A percentile compares a stretch with the other conserved stretches of the same genome.
Evolutionary conservation across 2,888 invertebrate species (phyloP).

Genomic region (Cryptus viduatorius): DNA sequence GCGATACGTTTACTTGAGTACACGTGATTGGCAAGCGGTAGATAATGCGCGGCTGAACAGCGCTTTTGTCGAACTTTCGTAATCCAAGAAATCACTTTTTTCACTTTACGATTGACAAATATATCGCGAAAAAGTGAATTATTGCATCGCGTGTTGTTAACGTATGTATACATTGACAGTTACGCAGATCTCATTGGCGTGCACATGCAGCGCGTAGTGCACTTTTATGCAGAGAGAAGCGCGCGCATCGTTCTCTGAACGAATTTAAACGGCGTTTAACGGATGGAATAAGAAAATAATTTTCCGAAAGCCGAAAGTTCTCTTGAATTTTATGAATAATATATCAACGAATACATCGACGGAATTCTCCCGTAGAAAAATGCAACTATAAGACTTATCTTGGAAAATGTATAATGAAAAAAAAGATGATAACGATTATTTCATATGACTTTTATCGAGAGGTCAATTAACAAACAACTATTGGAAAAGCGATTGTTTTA

Average conservation of each 20-base stretch:
- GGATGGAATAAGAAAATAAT: no score
- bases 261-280: no score
- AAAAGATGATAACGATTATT: no score
- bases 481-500: no score
- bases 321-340: no score
- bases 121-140: neutral
- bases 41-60: neutral
- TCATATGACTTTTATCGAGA: no score
- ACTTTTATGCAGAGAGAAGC: neutral
- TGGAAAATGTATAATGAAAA: no score
- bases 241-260: neutral
- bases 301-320: no score
- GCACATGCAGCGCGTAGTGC: conserved; percentile 4
- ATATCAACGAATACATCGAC: no score
- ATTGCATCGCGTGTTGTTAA: neutral
- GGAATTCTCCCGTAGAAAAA: no score
- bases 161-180: neutral
- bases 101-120: neutral
- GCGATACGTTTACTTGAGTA: neutral
- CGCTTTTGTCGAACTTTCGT: neutral
- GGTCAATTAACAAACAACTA: no score
- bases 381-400: no score
- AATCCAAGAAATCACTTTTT: neutral
- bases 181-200: neutral
- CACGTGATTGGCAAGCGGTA: neutral